These are phyloP conservation scores for Sarcophaga carnaria DNA, from an alignment of 2,888 invertebrate species.

Conservation along the genomic window DNA sequence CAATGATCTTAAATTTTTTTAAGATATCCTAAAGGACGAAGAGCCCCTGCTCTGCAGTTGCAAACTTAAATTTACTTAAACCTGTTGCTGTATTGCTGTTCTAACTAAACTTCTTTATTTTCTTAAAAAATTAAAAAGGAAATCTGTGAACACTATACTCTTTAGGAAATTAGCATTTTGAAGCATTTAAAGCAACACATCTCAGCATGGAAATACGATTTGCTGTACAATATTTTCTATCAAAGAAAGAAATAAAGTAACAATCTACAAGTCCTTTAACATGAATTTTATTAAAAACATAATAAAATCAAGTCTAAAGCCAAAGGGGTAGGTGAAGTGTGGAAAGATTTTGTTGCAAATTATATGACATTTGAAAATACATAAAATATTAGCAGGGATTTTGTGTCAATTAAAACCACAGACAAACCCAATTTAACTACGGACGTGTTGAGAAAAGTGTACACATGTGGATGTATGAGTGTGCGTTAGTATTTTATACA, in stretches of 20 bases:
- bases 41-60: no score
- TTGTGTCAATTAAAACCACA: conserved; percentile 17
- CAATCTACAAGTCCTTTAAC: neutral
- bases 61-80: no score
- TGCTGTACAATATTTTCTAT: conserved; percentile 15
- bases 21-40: no score
- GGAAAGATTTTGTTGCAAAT: neutral
- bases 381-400: conserved; percentile 5
- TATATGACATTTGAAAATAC: conserved; percentile 16
- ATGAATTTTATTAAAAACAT: neutral
- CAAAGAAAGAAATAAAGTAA: neutral
- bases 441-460: neutral
- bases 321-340: neutral
- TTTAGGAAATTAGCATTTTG: neutral
- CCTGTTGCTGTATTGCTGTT: no score
- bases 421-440: neutral
- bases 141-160: neutral
- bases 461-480: no score
- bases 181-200: conserved; percentile 7
- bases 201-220: conserved; percentile 34
- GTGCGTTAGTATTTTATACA: no score
- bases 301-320: neutral
- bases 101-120: no score
- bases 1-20: no score
- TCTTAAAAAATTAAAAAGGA: neutral